Evolutionary conservation across 2,797 vertebrate species (phyloP), one percentile per base, ranked within the genome.

Genomic region (Clarias fuscus): DNA sequence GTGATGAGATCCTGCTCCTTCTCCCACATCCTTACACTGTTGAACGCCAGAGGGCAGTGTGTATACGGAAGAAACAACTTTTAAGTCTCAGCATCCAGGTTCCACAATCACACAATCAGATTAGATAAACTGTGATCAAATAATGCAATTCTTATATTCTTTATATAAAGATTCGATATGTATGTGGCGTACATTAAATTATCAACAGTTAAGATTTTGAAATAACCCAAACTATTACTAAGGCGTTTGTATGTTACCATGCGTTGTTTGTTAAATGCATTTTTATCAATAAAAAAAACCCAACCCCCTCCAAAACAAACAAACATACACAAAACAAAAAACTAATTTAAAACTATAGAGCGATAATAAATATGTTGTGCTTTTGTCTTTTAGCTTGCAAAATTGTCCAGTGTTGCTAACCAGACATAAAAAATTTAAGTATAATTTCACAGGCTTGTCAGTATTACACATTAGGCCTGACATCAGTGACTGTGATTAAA

Each of bases 21-120:
- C 40, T 56, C 40, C 43, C 27, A 1, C 27, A 37, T 43, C 20
- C 10, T 11, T 53, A 33, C 37, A 48, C 18, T 53, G 40, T 33
- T 75, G 58, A 71, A 72, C 90, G 84, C 86, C 82, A 88, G 91
- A 88, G 87, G 91, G 89, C 86, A 85, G 17, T 88, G 71, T 88
- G 64, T 56, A 77, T 80, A 59, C 87, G 59, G 24, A 75, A 61
- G 67, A 84, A 85, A 43, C 43, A 43, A 30, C 27, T 33, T 78
- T 61, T 30, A 53, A 77, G 13, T 62, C 43, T 70, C 64, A 68
- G 43, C 80, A 61, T 48, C 59, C 64, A 58, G 64, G 68, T 33
- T 82, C 80, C 64, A 58, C 80, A 56, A 33, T 56, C 64, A 68
- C 80, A 56, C 64, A 56, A 33, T 82, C 43, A 68, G 10, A 82